Evolutionary conservation across 2,888 invertebrate species (phyloP), one percentile per base, ranked within the genome.

Genomic region (Chloroclysta siterata): DNA sequence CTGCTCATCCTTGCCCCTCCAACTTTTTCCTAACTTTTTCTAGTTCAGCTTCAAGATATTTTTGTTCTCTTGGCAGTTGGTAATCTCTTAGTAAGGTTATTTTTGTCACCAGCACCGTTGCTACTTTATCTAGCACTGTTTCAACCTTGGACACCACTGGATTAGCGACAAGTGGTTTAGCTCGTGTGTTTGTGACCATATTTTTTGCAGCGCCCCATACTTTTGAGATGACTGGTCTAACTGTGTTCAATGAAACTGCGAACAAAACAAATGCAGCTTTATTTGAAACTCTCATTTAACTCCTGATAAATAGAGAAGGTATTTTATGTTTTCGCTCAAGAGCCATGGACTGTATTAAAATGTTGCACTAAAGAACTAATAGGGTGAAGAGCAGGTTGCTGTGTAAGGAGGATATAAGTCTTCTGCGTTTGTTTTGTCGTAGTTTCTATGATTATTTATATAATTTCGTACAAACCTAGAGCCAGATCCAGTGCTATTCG

Each of bases 201-300:
- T 17, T 46, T 77, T 89, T 91, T 41, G 86, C 66, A 7, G 67
- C 59, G 28, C 17, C 47, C 91, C 91, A 92, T 47, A 78, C 57
- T 67, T 75, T 84, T 63, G 79, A 66, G 58, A 90, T 70, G n/a
- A 73, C 70, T 33, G 90, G 90, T 41, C 79, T 77, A 57, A 80
- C 70, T 70, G 69, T 85, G 71, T 75, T 81, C 77, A 91, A 64
- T 82, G 90, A 90, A 87, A 86, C 92, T 90, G 90, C 71, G 79
- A 83, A 81, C 79, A 84, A 87, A 86, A 84, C 85, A 87, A 85
- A 85, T 66, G 76, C 71, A 72, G 74, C 70, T 47, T 64, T 71
- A 64, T 41, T 55, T 53, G n/a, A 29, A 22, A 42, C 3, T 22
- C 28, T 48, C 33, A 5, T 33, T 44, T 10, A 14, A 15, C 11